These are phyloP conservation scores for Proctacanthus coquilletti DNA, from an alignment of 1,140 invertebrate genomes.

Conservation along the genomic window DNA sequence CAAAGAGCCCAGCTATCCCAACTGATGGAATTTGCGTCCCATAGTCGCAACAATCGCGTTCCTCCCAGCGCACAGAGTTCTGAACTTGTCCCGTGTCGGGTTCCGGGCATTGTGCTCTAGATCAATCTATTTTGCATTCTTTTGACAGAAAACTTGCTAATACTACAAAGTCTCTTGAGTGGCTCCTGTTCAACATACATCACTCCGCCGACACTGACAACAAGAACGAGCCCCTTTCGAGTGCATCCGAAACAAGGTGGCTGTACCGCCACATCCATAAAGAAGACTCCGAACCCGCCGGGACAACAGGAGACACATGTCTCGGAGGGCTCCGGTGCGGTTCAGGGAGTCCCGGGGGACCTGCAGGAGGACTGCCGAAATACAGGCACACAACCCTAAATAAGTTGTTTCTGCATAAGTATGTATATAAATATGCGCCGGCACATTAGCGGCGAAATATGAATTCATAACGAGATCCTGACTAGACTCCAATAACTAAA, in stretches of 20 bases:
- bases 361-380: too few species aligned
- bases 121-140: not conserved
- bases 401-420: not conserved
- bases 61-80: too few species aligned
- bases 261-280: not conserved
- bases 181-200: not conserved
- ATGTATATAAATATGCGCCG: too few species aligned
- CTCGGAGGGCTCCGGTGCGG: too few species aligned
- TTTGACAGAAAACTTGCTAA: not conserved
- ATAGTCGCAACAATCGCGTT: too few species aligned
- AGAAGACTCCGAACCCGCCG: too few species aligned
- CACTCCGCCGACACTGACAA: not conserved
- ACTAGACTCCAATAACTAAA: not conserved
- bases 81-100: too few species aligned
- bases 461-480: constrained; percentile 1
- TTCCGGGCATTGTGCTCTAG: too few species aligned
- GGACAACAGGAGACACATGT: too few species aligned
- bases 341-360: too few species aligned
- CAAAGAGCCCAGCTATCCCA: too few species aligned
- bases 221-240: not conserved
- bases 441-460: not conserved
- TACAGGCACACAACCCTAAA: not conserved
- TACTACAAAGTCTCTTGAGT: not conserved
- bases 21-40: too few species aligned
- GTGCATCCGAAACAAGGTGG: not conserved